phyloP scores from a whole-genome alignment of 1,140 invertebrate genomes.

The Campoletis sonorensis region DNA sequence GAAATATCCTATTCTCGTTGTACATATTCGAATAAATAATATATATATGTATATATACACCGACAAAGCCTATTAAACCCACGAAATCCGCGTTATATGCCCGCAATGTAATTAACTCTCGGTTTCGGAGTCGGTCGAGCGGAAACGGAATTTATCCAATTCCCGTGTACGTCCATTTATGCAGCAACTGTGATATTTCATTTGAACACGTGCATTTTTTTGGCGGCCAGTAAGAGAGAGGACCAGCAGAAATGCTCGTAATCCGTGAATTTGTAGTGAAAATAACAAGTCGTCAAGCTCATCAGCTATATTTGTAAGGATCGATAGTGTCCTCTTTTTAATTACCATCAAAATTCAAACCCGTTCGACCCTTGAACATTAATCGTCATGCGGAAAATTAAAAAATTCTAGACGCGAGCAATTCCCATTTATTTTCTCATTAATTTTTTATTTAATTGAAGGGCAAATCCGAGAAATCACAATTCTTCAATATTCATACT shows the following conservation, averaged over 20 bases:
- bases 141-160: conserved; percentile 22
- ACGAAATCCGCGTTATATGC: conserved; percentile 5
- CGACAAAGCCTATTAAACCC: not conserved
- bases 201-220: conserved; percentile 1
- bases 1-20: not conserved
- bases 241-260: too few relatives aligned
- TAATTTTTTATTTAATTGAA: too few relatives aligned
- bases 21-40: conserved; percentile 4
- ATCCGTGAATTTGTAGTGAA: too few relatives aligned
- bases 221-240: not conserved
- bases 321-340: too few relatives aligned
- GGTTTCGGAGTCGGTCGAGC: not conserved
- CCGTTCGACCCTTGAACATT: too few relatives aligned
- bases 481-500: too few relatives aligned
- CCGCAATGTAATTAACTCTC: conserved; percentile 17
- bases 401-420: not conserved
- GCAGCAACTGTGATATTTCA: not conserved
- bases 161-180: not conserved
- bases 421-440: not conserved
- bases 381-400: too few relatives aligned
- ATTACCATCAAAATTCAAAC: too few relatives aligned
- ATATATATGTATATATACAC: not conserved
- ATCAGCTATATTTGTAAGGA: too few relatives aligned
- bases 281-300: not conserved
- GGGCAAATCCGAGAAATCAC: too few relatives aligned